Conservation (phyloP, 2,113 vertebrate species). For the Dipodomys merriami region DNA sequence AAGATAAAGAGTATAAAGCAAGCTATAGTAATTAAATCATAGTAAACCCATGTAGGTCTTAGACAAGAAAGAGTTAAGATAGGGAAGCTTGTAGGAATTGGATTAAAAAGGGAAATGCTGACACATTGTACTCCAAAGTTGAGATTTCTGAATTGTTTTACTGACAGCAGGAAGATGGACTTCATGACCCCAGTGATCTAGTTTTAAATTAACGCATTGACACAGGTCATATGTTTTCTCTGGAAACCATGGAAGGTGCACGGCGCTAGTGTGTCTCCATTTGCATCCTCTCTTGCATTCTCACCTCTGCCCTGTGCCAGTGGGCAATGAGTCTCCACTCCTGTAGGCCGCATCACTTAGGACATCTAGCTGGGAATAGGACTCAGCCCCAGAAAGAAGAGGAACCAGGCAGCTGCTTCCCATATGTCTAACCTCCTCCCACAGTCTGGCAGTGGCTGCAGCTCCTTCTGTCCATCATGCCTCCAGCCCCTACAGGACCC, state of each 20-base stretch:
- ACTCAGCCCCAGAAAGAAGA: neutral
- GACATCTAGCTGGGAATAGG: neutral
- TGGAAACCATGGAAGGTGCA: neutral
- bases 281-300: neutral
- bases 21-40: neutral
- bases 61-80: neutral
- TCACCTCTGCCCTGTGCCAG: neutral
- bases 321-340: neutral
- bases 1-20: neutral
- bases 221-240: neutral
- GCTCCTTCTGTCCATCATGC: accelerated
- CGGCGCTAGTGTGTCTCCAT: neutral
- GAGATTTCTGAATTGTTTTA: neutral
- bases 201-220: neutral
- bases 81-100: neutral
- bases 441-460: neutral
- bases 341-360: accelerated
- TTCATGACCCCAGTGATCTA: neutral
- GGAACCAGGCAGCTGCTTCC: neutral
- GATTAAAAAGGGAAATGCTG: neutral
- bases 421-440: neutral
- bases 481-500: neutral
- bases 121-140: neutral
- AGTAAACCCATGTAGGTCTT: neutral
- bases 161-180: neutral